Percentiles rank a stretch among this genome's conserved stretches.
phyloP scores from a whole-genome alignment of 2,888 invertebrate species.

The Scaptomyza tumidula region DNA sequence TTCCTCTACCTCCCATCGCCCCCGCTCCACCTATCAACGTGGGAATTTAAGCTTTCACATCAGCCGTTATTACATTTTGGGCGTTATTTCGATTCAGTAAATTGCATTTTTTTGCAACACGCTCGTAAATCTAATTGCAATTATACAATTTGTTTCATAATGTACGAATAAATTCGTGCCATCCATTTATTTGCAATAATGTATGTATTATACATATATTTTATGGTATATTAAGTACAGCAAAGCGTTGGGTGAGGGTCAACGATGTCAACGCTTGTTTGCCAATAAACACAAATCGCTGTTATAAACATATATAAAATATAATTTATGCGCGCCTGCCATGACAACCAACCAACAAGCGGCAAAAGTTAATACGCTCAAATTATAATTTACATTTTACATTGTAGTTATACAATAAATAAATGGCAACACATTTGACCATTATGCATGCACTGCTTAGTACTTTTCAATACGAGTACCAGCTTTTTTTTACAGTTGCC shows the following conservation, averaged over 20 bases:
- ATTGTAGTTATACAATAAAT: slow-evolving; percentile 45
- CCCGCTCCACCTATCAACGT: not conserved
- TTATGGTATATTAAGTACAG: slow-evolving; percentile 28
- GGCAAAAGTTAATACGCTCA: slow-evolving; percentile 50
- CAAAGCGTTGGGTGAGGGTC: slow-evolving; percentile 1
- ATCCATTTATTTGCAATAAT: slow-evolving; percentile 37
- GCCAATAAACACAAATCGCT: slow-evolving; percentile 76
- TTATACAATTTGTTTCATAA: slow-evolving; percentile 74
- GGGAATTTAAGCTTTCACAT: slow-evolving; percentile 16
- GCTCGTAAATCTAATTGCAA: slow-evolving; percentile 72
- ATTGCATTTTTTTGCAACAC: slow-evolving; percentile 47
- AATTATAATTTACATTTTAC: slow-evolving; percentile 56
- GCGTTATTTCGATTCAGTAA: slow-evolving; percentile 29
- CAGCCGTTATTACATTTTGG: slow-evolving; percentile 13
- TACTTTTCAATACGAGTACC: slow-evolving; percentile 5
- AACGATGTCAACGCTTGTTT: slow-evolving; percentile 50
- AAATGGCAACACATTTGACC: slow-evolving; percentile 28
- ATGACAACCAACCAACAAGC: slow-evolving; percentile 31
- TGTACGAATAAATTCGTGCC: slow-evolving; percentile 53
- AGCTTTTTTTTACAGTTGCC: slow-evolving; percentile 10
- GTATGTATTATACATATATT: slow-evolving; percentile 14
- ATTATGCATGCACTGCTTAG: slow-evolving; percentile 14
- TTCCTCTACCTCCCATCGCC: not conserved
- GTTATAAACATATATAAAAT: slow-evolving; percentile 44
- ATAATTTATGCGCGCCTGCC: slow-evolving; percentile 56